phyloP scores from a whole-genome alignment of 2,888 invertebrate genomes.

The Drosophila koepferae region DNA sequence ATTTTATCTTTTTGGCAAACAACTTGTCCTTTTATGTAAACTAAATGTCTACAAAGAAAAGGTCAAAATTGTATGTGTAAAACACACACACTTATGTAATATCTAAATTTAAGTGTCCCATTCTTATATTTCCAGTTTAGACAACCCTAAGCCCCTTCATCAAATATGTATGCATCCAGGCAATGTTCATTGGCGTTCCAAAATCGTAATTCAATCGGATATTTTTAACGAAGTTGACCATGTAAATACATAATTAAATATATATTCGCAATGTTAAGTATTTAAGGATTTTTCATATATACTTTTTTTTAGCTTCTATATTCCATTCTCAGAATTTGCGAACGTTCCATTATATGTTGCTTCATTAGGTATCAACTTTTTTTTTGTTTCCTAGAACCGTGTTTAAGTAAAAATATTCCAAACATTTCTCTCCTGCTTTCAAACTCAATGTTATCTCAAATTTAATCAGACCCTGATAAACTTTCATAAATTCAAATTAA shows the following conservation, averaged over 20 bases:
- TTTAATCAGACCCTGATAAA: not conserved
- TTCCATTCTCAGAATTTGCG: conserved; percentile 8
- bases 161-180: no score
- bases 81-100: not conserved
- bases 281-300: conserved; percentile 1
- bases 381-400: not conserved
- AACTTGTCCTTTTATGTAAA: not conserved
- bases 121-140: not conserved
- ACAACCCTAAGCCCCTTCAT: not conserved
- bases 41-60: not conserved
- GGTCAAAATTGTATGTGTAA: not conserved
- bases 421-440: not conserved
- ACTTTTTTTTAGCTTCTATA: conserved; percentile 17
- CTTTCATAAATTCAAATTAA: not conserved
- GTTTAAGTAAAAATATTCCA: not conserved
- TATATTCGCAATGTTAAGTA: not conserved
- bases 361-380: not conserved
- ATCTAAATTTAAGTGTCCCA: not conserved
- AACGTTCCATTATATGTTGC: not conserved
- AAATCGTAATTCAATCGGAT: not conserved
- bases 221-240: not conserved
- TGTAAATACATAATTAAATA: not conserved
- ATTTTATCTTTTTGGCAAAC: not conserved
- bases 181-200: conserved; percentile 5
- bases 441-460: not conserved